Percentiles rank a stretch among this genome's conserved stretches.
phyloP scores from a whole-genome alignment of 2,113 vertebrate genomes.

The Forbesichthys papilliferus region DNA sequence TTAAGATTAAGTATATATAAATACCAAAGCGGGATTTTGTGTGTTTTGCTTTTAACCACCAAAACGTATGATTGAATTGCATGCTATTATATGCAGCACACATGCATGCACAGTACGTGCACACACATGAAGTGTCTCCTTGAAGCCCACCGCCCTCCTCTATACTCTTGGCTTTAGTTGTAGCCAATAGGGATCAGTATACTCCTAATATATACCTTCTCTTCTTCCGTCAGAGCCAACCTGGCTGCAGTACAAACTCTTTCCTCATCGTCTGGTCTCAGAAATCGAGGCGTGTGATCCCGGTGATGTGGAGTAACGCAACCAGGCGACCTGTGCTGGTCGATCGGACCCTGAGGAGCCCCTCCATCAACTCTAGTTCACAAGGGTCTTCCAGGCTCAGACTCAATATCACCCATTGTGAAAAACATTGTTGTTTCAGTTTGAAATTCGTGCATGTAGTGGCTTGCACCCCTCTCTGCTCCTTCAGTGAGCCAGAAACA shows the following conservation, averaged over 20 bases:
- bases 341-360: conserved; percentile 13
- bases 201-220: background rate
- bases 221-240: conserved; percentile 70
- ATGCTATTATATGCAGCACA: too few relatives aligned
- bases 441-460: too few relatives aligned
- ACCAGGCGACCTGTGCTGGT: background rate
- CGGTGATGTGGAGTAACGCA: conserved; percentile 54
- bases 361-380: conserved; percentile 2
- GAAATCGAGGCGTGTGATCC: conserved; percentile 74
- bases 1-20: too few relatives aligned
- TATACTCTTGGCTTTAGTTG: background rate
- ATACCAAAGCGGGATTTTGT: too few relatives aligned
- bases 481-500: background rate
- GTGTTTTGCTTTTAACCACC: too few relatives aligned
- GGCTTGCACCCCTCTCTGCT: too few relatives aligned
- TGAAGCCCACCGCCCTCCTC: too few relatives aligned
- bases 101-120: background rate
- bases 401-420: too few relatives aligned
- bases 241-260: conserved; percentile 79
- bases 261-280: conserved; percentile 79
- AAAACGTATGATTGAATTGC: too few relatives aligned
- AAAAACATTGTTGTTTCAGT: too few relatives aligned
- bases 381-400: too few relatives aligned
- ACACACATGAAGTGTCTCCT: too few relatives aligned
- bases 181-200: background rate